Evolutionary conservation across 2,888 invertebrate genomes (phyloP), one percentile per base, ranked within the genome.

Genomic region (Aphidius colemani): DNA sequence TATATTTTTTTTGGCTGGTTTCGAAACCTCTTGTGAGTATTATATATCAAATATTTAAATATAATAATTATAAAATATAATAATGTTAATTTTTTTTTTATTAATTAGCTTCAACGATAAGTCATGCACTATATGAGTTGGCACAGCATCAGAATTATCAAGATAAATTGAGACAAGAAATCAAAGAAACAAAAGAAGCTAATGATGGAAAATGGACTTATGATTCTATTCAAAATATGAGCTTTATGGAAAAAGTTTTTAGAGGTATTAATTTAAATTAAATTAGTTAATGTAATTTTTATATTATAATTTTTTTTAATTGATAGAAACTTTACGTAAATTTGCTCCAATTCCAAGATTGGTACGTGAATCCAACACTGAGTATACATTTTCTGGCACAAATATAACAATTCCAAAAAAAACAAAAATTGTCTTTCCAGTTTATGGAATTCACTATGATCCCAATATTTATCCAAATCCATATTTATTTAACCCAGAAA

Each of bases 1-100:
- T 30, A 71, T 76, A 0, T 85, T 85, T 69, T 83, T 84, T 64
- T 56, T 80, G 45, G 85, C 83, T 46, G 85, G 85, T 6, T 85
- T 83, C 65, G 84, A 84, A 69, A 84, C 84, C 0, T 84, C 84
- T 0, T 82, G 30, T 30, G 5, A 30, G 30, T 30, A 30, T 5
- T 5, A 0, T 1, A 5, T 2, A 30, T 30, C 5, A 30, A 30
- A 5, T 30, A 30, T 5, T 30, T 30, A 30, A 30, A 30, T 30
- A 30, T 18, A 18, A 18, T 18, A 18, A 18, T 18, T 18, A 18
- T 18, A 18, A 18, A 18, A 30, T 30, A 30, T 30, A 30, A 30
- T 30, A 30, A 30, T 30, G 5, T 30, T 30, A 30, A 30, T 30
- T 30, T 30, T 30, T 0, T 18, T 30, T 30, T 30, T 30, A 0